These are phyloP conservation scores for Herminia tarsipennalis DNA, from an alignment of 2,888 invertebrate genomes.

Conservation along the genomic window DNA sequence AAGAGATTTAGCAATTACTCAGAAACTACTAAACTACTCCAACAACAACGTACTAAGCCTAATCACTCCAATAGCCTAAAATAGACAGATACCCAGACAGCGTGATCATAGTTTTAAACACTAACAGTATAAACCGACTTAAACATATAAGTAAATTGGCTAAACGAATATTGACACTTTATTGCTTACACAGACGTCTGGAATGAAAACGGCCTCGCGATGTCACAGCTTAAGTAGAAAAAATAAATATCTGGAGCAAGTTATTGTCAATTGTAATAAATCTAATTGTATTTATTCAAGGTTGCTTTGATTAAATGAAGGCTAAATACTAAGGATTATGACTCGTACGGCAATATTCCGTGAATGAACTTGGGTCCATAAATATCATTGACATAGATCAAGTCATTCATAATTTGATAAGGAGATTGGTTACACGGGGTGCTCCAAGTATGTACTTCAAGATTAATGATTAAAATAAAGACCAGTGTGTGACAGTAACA, in stretches of 20 bases:
- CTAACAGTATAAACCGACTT: constrained; percentile 7
- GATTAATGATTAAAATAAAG: no score
- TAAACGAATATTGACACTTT: constrained; percentile 50
- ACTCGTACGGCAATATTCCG: constrained; percentile 11
- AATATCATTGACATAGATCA: not conserved
- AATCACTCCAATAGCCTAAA: not conserved
- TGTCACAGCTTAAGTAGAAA: constrained; percentile 27
- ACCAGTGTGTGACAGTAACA: no score
- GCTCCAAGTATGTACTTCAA: no score
- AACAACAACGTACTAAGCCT: no score
- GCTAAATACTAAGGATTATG: constrained; percentile 16
- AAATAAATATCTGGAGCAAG: constrained; percentile 35
- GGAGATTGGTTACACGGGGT: not conserved
- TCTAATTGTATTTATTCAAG: constrained; percentile 34
- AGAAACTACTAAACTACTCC: no score
- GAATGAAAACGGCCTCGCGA: constrained; percentile 47
- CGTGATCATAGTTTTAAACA: not conserved
- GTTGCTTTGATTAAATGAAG: constrained; percentile 29
- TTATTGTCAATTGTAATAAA: constrained; percentile 42
- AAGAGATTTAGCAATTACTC: no score
- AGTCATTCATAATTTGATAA: not conserved
- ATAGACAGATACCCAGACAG: constrained; percentile 3
- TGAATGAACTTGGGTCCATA: constrained; percentile 2
- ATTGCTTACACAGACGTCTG: constrained; percentile 41
- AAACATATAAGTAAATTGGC: constrained; percentile 30